Evolutionary conservation across 1,140 invertebrate species (phyloP).

Genomic region (Hyposmocoma kahamanoa): DNA sequence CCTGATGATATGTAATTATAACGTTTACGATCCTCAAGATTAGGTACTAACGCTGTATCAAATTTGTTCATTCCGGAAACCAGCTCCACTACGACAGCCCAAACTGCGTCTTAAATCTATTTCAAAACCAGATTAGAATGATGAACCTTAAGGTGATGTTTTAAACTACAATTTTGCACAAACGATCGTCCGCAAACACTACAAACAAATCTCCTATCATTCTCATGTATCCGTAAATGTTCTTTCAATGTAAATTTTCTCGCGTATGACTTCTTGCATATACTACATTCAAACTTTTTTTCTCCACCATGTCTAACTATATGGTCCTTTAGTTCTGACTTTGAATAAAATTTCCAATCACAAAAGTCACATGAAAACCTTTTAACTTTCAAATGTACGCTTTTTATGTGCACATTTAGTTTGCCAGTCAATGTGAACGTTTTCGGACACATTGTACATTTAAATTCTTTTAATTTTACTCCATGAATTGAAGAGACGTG

Average conservation of each 20-base stretch:
- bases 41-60: too few relatives aligned
- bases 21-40: too few relatives aligned
- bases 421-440: conserved; percentile 59
- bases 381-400: conserved; percentile 62
- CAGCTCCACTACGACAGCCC: neutral
- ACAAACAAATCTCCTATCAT: conserved; percentile 72
- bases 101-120: too few relatives aligned
- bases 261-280: conserved; percentile 78
- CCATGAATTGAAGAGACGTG: conserved; percentile 50
- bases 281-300: conserved; percentile 74
- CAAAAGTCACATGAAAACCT: conserved; percentile 76
- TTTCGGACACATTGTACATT: conserved; percentile 50
- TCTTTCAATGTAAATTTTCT: conserved; percentile 81
- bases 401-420: conserved; percentile 44
- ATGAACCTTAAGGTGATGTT: conserved; percentile 58
- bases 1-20: too few relatives aligned
- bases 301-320: conserved; percentile 81
- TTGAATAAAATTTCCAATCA: conserved; percentile 76
- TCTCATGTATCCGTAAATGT: conserved; percentile 80
- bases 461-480: conserved; percentile 58
- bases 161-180: conserved; percentile 61
- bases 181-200: conserved; percentile 70
- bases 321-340: conserved; percentile 75
- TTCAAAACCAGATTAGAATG: conserved; percentile 24
- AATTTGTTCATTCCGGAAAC: too few relatives aligned